These are phyloP conservation scores for Hetaerina americana DNA, from an alignment of 1,140 invertebrate species.

Conservation along the genomic window DNA sequence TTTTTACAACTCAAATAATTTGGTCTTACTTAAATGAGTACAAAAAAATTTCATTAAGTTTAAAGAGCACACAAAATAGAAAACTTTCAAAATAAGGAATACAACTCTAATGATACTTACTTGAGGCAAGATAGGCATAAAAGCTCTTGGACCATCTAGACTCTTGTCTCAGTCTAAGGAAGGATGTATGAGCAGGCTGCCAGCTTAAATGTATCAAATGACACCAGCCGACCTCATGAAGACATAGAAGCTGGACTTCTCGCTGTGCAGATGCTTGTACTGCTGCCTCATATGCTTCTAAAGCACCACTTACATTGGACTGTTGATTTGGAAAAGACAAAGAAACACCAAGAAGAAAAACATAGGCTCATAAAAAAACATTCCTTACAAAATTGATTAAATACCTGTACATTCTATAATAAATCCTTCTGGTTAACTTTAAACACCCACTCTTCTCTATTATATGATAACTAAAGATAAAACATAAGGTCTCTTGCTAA, in stretches of 20 bases:
- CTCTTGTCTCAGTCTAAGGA: constrained; percentile 41
- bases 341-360: background rate
- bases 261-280: constrained; percentile 44
- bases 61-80: background rate
- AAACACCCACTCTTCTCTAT: too few species aligned
- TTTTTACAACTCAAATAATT: too few species aligned
- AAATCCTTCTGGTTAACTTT: too few species aligned
- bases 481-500: too few species aligned
- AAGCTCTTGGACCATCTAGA: constrained; percentile 56
- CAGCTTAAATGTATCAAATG: constrained; percentile 50
- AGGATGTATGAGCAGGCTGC: constrained; percentile 38
- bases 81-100: background rate
- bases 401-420: too few species aligned
- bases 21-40: too few species aligned
- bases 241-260: constrained; percentile 51
- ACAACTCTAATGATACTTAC: constrained; percentile 26
- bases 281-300: constrained; percentile 44
- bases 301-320: constrained; percentile 44
- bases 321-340: constrained; percentile 29
- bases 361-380: background rate
- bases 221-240: constrained; percentile 63
- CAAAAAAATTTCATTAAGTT: constrained; percentile 4
- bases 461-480: too few species aligned
- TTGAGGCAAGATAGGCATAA: constrained; percentile 51
- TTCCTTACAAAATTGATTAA: background rate